Evolutionary conservation across 2,113 vertebrate species (phyloP).

Genomic region (Zeus faber): DNA sequence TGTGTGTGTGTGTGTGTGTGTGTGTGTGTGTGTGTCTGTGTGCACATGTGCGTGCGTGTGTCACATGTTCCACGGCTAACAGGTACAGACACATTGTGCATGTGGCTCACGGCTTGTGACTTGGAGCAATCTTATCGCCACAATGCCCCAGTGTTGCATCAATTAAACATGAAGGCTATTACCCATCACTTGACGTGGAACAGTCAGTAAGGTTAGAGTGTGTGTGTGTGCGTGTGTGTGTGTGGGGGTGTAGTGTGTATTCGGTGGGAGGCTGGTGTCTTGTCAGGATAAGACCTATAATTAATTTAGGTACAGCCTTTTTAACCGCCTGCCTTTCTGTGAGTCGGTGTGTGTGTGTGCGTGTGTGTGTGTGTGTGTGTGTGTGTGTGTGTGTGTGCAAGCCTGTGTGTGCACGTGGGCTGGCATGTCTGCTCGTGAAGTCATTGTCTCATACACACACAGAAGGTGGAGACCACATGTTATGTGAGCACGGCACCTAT

Average conservation of each 20-base stretch:
- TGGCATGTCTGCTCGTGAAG: not conserved
- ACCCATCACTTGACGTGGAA: constrained; percentile 55
- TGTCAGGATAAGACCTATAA: constrained; percentile 55
- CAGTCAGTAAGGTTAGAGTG: constrained; percentile 42
- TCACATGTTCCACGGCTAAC: not conserved
- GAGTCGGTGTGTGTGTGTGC: constrained; percentile 1
- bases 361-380: constrained; percentile 19
- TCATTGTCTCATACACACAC: constrained; percentile 53
- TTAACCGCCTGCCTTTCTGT: constrained; percentile 42
- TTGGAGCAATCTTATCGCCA: constrained; percentile 31
- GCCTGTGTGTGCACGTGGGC: constrained; percentile 10
- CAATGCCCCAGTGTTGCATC: constrained; percentile 42
- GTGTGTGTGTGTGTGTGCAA: constrained; percentile 19
- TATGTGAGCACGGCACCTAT: constrained; percentile 15
- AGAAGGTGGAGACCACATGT: constrained; percentile 4
- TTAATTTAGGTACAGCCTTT: constrained; percentile 61
- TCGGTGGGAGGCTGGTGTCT: constrained; percentile 40
- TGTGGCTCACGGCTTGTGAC: constrained; percentile 18
- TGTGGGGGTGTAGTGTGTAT: constrained; percentile 12
- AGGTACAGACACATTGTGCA: constrained; percentile 8
- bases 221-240: constrained; percentile 15
- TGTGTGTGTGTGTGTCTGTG: not conserved
- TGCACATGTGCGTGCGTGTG: not conserved
- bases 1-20: constrained; percentile 1
- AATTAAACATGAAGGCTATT: constrained; percentile 63